A percentile compares a stretch with the other conserved stretches of the same genome.
Evolutionary conservation across 2,113 vertebrate species (phyloP).

Genomic region (Syngnathus floridae): DNA sequence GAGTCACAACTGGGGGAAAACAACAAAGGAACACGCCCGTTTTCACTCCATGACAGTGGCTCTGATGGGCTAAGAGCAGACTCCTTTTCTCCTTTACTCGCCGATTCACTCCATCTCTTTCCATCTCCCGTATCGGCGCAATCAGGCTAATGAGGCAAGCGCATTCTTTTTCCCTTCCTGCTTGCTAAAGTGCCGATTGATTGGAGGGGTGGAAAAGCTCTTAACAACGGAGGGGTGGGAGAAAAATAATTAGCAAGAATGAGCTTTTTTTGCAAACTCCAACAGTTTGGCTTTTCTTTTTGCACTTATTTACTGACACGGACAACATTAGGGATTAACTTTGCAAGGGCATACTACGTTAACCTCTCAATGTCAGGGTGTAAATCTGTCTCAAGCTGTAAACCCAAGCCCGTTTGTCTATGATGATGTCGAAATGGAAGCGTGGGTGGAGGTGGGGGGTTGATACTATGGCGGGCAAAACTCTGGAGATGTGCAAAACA

Average conservation of each 20-base stretch:
- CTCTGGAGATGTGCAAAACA: slow-evolving; percentile 14
- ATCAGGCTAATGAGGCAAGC: slow-evolving; percentile 70
- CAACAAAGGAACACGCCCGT: slow-evolving; percentile 29
- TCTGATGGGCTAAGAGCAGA: slow-evolving; percentile 53
- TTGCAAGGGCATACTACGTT: slow-evolving; percentile 49
- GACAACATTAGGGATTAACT: slow-evolving; percentile 66
- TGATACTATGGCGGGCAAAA: neutral
- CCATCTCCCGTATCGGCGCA: slow-evolving; percentile 60
- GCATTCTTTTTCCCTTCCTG: slow-evolving; percentile 60
- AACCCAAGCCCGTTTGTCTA: slow-evolving; percentile 39
- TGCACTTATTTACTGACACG: slow-evolving; percentile 57
- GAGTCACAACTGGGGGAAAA: slow-evolving; percentile 22
- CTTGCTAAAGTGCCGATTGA: slow-evolving; percentile 63
- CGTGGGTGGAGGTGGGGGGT: neutral
- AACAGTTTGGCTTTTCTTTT: slow-evolving; percentile 43
- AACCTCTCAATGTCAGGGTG: slow-evolving; percentile 62
- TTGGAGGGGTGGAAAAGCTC: slow-evolving; percentile 65
- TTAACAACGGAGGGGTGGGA: slow-evolving; percentile 67
- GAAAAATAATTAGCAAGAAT: slow-evolving; percentile 69
- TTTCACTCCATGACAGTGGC: slow-evolving; percentile 42
- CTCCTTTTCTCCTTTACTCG: slow-evolving; percentile 56
- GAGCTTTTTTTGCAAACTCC: slow-evolving; percentile 68
- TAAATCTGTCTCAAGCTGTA: slow-evolving; percentile 60
- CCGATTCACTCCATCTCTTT: slow-evolving; percentile 55
- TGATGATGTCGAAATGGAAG: slow-evolving; percentile 35